phyloP scores from a whole-genome alignment of 2,113 vertebrate genomes.

The Callorhinus ursinus region DNA sequence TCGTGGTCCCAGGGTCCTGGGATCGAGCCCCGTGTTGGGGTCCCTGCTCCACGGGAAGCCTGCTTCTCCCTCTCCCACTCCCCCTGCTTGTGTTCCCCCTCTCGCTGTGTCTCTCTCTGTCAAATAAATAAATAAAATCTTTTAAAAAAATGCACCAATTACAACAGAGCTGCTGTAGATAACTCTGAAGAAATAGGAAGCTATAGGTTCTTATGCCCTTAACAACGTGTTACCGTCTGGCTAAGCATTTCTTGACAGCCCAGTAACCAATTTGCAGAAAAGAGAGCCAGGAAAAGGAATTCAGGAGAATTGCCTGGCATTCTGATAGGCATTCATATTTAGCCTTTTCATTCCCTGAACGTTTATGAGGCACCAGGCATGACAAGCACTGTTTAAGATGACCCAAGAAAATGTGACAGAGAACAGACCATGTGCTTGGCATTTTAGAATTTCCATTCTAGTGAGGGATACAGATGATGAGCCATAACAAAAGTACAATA shows the following conservation, averaged over 20 bases:
- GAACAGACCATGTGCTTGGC: not conserved
- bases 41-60: too few species aligned
- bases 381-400: not conserved
- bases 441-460: not conserved
- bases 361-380: not conserved
- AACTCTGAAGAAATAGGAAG: not conserved
- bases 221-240: not conserved
- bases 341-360: not conserved
- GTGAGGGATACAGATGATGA: not conserved
- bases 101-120: too few species aligned
- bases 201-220: not conserved
- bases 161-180: not conserved
- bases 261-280: not conserved
- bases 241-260: not conserved
- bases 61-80: too few species aligned
- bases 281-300: not conserved
- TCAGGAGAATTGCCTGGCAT: not conserved
- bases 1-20: too few species aligned
- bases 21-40: too few species aligned
- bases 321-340: rapidly evolving
- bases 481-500: not conserved
- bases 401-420: not conserved
- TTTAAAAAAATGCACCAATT: not conserved
- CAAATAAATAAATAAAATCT: too few species aligned
- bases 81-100: too few species aligned